Percentiles rank a stretch among this genome's conserved stretches.
These are phyloP conservation scores for Sceliomorpha sp. DNA, from an alignment of 2,888 invertebrate species.

Conservation along the genomic window DNA sequence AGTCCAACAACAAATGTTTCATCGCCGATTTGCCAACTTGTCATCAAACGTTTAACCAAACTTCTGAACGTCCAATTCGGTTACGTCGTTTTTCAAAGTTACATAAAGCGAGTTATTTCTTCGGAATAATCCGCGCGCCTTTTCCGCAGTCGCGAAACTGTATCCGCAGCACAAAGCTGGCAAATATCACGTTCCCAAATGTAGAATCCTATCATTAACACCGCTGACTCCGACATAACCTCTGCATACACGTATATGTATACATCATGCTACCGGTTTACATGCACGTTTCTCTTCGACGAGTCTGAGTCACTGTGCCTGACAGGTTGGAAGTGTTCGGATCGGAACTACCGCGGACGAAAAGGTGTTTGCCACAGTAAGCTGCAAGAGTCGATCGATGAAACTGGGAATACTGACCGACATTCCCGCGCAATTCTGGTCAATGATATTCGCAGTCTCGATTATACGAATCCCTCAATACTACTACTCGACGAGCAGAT, in stretches of 20 bases:
- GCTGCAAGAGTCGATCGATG: constrained; percentile 33
- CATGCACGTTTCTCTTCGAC: constrained; percentile 33
- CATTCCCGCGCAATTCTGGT: constrained; percentile 16
- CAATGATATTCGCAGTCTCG: constrained; percentile 5
- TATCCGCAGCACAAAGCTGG: no score
- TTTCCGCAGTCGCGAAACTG: no score
- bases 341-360: constrained; percentile 23
- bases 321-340: constrained; percentile 35
- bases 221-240: constrained; percentile 20
- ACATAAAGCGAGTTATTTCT: no score
- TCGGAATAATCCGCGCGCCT: no score
- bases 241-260: constrained; percentile 8
- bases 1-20: no score
- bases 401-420: constrained; percentile 21
- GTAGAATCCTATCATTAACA: constrained; percentile 10
- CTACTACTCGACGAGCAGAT: background rate
- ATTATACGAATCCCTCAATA: constrained; percentile 16
- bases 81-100: no score
- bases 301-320: constrained; percentile 23
- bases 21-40: no score
- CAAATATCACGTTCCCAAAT: background rate
- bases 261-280: no score
- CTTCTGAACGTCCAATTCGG: no score
- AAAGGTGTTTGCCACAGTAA: constrained; percentile 31
- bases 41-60: no score